Evolutionary conservation across 1,140 invertebrate genomes (phyloP).

Genomic region (Cryptotermes secundus): DNA sequence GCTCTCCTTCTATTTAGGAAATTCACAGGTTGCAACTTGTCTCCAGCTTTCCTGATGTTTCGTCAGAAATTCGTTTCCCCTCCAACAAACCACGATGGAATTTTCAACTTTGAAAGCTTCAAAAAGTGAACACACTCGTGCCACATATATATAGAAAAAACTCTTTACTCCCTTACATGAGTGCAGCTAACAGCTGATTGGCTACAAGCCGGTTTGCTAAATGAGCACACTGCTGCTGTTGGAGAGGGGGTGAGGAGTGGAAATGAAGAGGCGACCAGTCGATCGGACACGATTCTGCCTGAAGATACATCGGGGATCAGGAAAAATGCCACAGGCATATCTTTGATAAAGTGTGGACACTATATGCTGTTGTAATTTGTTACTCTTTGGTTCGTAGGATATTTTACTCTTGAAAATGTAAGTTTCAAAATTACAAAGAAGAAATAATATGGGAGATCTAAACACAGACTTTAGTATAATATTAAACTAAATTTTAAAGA

Average conservation of each 20-base stretch:
- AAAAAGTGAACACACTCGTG: not conserved
- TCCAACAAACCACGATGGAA: constrained; percentile 13
- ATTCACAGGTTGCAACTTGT: not conserved
- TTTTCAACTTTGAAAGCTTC: constrained; percentile 11
- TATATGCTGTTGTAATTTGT: too few species aligned
- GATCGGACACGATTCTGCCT: not conserved
- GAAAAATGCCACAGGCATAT: not conserved
- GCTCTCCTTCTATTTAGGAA: constrained; percentile 10
- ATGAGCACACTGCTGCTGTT: not conserved
- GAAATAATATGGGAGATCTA: too few species aligned
- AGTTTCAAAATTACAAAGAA: too few species aligned
- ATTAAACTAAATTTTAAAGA: too few species aligned
- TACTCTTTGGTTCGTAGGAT: too few species aligned
- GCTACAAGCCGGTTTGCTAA: constrained; percentile 7
- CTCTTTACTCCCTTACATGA: not conserved
- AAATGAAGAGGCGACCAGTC: not conserved
- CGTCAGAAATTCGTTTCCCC: constrained; percentile 18
- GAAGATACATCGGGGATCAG: not conserved
- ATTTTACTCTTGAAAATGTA: too few species aligned
- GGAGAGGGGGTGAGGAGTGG: not conserved
- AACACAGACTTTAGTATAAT: too few species aligned
- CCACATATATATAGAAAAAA: not conserved
- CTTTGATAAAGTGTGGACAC: not conserved
- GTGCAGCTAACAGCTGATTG: not conserved
- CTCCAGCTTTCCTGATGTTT: not conserved